Conservation (phyloP, 2,888 invertebrate genomes). For the Amblyjoppa proteus region DNA sequence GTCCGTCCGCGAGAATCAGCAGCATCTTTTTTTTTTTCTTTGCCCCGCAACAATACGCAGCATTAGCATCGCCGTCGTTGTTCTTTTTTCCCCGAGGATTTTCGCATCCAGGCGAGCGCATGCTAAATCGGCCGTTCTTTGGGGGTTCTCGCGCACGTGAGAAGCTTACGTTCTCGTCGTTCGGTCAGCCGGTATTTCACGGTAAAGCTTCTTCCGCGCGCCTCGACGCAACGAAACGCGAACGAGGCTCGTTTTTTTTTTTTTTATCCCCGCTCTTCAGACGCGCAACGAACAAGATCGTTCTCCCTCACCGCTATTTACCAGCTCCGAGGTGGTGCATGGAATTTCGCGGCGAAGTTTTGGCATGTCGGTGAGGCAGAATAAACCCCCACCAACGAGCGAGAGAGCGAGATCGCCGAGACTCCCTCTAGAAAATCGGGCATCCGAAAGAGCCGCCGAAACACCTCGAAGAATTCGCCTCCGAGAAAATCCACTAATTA, state of each 20-base stretch:
- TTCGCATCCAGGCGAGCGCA: constrained; percentile 15
- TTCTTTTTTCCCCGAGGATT: background rate
- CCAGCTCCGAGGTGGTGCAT: constrained; percentile 14
- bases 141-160: constrained; percentile 32
- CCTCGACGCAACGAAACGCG: constrained; percentile 8
- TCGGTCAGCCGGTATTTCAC: constrained; percentile 1
- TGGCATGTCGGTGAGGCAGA: constrained; percentile 21
- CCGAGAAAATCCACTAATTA: constrained; percentile 21
- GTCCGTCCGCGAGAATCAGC: background rate
- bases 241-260: constrained; percentile 19
- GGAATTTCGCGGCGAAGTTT: constrained; percentile 26
- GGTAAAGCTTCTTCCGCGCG: background rate
- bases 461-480: background rate
- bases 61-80: background rate
- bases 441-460: background rate
- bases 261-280: background rate
- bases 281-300: background rate
- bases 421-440: background rate
- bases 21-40: background rate
- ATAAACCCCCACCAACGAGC: background rate
- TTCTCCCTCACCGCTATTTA: constrained; percentile 10
- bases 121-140: constrained; percentile 42
- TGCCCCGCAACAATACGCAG: background rate
- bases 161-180: constrained; percentile 36
- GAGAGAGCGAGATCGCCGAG: background rate